Conservation (phyloP, 2,888 invertebrate genomes). For the Lasioglossum vierecki region DNA sequence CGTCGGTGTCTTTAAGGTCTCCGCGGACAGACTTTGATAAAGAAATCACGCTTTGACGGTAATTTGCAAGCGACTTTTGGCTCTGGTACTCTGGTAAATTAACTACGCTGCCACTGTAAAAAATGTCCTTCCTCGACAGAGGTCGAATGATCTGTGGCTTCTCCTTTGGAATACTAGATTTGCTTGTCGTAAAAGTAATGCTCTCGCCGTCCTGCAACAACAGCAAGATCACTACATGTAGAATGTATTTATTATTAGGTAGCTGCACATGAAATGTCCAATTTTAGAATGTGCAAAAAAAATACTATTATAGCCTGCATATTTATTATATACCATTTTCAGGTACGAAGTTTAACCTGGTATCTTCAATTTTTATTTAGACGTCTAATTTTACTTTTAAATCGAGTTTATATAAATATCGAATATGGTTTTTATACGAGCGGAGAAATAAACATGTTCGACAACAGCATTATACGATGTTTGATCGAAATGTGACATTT, state of each 20-base stretch:
- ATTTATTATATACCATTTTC: neutral
- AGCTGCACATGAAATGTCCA: neutral
- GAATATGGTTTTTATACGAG: neutral
- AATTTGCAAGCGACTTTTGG: conserved; percentile 95
- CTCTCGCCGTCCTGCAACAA: conserved; percentile 87
- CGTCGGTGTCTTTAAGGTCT: conserved; percentile 87
- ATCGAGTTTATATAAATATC: neutral
- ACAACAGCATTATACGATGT: no score
- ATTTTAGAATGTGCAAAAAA: neutral
- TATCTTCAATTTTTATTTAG: neutral
- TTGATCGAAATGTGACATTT: neutral
- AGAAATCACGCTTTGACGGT: conserved; percentile 95
- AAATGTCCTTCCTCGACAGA: conserved; percentile 97
- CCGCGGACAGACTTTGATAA: conserved; percentile 89
- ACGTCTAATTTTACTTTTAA: neutral
- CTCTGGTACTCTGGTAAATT: conserved; percentile 97
- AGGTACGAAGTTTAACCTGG: neutral
- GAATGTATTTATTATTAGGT: conserved; percentile 13
- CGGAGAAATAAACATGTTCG: neutral
- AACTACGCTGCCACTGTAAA: conserved; percentile 97
- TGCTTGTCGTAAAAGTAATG: conserved; percentile 87
- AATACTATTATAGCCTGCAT: neutral
- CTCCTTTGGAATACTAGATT: conserved; percentile 84
- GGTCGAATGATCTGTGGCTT: conserved; percentile 92
- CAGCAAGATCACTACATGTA: neutral